Conservation (phyloP, 2,888 invertebrate genomes). For the Ophioninae sp. region DNA sequence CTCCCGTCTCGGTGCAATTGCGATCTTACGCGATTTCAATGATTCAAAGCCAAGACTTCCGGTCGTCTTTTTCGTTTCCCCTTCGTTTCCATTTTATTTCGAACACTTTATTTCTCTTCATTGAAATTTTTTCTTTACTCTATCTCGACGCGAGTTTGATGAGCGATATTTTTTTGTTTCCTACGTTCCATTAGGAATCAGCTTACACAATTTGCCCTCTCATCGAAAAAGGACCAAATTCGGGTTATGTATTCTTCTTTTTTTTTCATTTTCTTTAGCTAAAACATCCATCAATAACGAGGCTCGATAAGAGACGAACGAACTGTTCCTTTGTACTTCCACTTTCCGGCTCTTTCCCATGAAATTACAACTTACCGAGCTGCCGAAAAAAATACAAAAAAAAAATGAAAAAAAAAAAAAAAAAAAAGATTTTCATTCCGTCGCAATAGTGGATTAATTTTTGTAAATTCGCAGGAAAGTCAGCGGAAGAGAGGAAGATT, state of each 20-base stretch:
- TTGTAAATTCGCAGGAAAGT: constrained; percentile 60
- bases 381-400: background rate
- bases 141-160: constrained; percentile 23
- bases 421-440: constrained; percentile 21
- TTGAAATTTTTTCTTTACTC: constrained; percentile 20
- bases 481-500: constrained; percentile 59
- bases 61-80: constrained; percentile 42
- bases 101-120: constrained; percentile 16
- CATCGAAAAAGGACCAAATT: constrained; percentile 47
- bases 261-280: constrained; percentile 32
- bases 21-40: constrained; percentile 48
- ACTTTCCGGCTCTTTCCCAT: constrained; percentile 51
- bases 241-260: constrained; percentile 36
- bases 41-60: constrained; percentile 53
- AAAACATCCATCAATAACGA: constrained; percentile 61
- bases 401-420: constrained; percentile 9
- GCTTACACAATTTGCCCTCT: constrained; percentile 50
- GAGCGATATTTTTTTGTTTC: constrained; percentile 45
- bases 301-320: constrained; percentile 58
- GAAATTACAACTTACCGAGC: constrained; percentile 58
- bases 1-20: constrained; percentile 48
- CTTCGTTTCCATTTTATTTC: constrained; percentile 23
- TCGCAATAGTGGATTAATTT: constrained; percentile 28
- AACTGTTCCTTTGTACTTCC: constrained; percentile 50
- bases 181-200: constrained; percentile 46